Base-by-base conservation (phyloP, 2,113 vertebrate species). In the Cyprinodon brontotheroides region DNA sequence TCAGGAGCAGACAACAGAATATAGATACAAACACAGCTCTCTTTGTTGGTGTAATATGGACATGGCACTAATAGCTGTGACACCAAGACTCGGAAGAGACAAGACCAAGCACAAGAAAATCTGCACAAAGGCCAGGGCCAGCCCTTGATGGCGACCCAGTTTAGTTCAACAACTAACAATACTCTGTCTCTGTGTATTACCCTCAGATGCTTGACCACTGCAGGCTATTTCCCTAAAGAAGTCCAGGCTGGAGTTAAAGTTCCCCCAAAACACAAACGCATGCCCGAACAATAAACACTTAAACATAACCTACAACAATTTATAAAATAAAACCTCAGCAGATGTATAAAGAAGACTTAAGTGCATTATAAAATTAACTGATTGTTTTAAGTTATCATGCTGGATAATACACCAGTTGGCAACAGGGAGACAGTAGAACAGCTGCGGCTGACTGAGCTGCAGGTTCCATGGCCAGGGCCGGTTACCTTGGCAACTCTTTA, bases 11-110 rank as follows among this genome's bases (percentile, higher is more conserved):
- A 86, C 78, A 72, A 75, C 65, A 61, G 61, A 66, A 60, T 68
- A 65, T 29, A 50, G 69, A 74, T 64, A 20, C 37, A 64, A 45
- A 67, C 63, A 81, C 75, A 75, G 50, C 75, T 72, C 75, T 68
- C 60, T 79, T 87, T 91, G 92, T 91, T 91, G 89, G 45, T 90
- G 76, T 69, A 89, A 91, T 89, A 90, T 89, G 91, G 91, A 91
- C 88, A 91, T 78, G 87, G 82, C 89, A 86, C 77, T 91, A 93
- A 92, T 90, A 84, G 85, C 78, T 73, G 65, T 62, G 74, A 67
- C 72, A 81, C 60, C 39, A 48, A 64, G 67, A 78, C 61, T 22
- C 64, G 62, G 65, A 17, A 59, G 62, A 88, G 78, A 70, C 78
- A 83, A 83, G 90, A 61, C 85, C 83, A 87, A 83, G 87, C 90